A percentile compares a stretch with the other conserved stretches of the same genome.
These are phyloP conservation scores for Epinephelus cyanopodus DNA, from an alignment of 2,113 vertebrate species.

Conservation along the genomic window DNA sequence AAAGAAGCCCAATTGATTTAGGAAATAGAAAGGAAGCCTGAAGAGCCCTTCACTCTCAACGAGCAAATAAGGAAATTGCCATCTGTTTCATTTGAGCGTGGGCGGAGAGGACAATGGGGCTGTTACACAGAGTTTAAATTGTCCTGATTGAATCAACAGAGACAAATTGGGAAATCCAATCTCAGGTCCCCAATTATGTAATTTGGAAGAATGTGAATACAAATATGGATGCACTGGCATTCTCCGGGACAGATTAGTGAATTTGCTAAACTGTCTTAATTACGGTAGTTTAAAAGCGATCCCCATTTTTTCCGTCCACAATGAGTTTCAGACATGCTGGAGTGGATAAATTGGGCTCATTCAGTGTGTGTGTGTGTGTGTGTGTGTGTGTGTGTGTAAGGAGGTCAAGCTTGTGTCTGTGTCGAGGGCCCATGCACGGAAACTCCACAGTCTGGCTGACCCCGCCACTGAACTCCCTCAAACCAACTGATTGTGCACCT, in stretches of 20 bases:
- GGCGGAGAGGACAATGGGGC: conserved; percentile 82
- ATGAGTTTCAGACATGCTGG: conserved; percentile 64
- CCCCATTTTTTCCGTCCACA: conserved; percentile 59
- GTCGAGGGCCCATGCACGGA: conserved; percentile 8
- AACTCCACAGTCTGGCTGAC: conserved; percentile 57
- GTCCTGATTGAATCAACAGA: conserved; percentile 89
- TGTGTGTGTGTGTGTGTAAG: conserved; percentile 39
- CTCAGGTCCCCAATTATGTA: conserved; percentile 87
- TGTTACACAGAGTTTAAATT: conserved; percentile 85
- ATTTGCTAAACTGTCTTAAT: conserved; percentile 79
- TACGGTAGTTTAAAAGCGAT: conserved; percentile 64
- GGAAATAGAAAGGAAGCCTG: conserved; percentile 85
- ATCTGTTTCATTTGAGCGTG: conserved; percentile 84
- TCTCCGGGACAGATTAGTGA: conserved; percentile 59
- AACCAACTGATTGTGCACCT: conserved; percentile 53
- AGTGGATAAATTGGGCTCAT: conserved; percentile 64
- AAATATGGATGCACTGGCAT: conserved; percentile 80
- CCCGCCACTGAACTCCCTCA: conserved; percentile 43
- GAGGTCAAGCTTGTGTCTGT: conserved; percentile 58
- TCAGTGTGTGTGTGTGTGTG: conserved; percentile 41
- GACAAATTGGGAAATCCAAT: conserved; percentile 87
- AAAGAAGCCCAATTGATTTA: conserved; percentile 84
- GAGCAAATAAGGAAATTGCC: conserved; percentile 84
- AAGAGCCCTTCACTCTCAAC: conserved; percentile 80
- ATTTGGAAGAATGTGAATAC: conserved; percentile 88